Percentiles rank a stretch among this genome's conserved stretches.
Conservation (phyloP, 2,113 vertebrate species). For the Barnardius zonarius region DNA sequence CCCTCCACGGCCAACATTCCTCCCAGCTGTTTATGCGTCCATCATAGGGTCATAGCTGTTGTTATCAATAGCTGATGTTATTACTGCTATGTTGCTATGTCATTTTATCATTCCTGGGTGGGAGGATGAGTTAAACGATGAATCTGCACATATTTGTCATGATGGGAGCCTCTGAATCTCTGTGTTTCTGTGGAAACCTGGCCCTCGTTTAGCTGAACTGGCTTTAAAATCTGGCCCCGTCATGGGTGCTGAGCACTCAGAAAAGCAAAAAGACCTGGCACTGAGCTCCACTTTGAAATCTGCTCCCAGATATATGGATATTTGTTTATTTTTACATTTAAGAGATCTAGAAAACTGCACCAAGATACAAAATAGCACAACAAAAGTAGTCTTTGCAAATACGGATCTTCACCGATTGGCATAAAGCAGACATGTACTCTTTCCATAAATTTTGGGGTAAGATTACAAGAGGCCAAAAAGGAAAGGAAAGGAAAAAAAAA, state of each 20-base stretch:
- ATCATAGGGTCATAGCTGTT: not conserved
- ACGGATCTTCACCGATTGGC: not conserved
- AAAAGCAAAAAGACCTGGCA: slow-evolving; percentile 5
- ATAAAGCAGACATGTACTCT: not conserved
- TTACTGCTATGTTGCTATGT: not conserved
- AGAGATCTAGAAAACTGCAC: slow-evolving; percentile 6
- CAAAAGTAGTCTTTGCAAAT: not conserved
- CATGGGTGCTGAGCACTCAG: slow-evolving; percentile 22
- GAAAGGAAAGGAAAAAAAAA: not conserved
- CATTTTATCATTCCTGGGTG: slow-evolving; percentile 36
- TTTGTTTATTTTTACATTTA: slow-evolving; percentile 26
- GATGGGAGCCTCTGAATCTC: not conserved
- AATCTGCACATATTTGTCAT: slow-evolving; percentile 4
- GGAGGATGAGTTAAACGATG: slow-evolving; percentile 44
- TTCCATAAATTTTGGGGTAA: not conserved
- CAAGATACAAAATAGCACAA: not conserved
- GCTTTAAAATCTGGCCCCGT: slow-evolving; percentile 6
- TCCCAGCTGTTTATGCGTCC: slow-evolving; percentile 36
- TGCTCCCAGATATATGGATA: slow-evolving; percentile 45
- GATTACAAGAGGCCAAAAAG: not conserved
- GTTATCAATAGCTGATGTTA: slow-evolving; percentile 17
- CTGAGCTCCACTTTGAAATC: not conserved
- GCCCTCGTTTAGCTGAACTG: slow-evolving; percentile 35
- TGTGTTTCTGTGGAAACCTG: slow-evolving; percentile 41
- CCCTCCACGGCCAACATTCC: slow-evolving; percentile 26